Conservation (phyloP, 2,113 vertebrate species). For the Rattus rattus region DNA sequence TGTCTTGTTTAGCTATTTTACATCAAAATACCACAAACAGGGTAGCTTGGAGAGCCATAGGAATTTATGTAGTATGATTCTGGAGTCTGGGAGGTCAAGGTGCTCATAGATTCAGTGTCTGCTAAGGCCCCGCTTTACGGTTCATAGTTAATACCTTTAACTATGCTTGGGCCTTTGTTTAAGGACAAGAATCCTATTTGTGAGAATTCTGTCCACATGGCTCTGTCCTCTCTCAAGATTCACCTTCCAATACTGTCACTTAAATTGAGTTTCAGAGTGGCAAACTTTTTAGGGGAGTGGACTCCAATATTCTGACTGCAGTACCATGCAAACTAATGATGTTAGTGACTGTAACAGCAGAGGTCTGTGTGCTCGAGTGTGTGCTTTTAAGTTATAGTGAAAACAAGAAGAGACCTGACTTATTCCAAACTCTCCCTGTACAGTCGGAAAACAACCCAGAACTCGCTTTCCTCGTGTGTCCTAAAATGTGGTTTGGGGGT, state of each 20-base stretch:
- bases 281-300: background rate
- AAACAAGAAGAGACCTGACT: background rate
- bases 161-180: background rate
- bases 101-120: background rate
- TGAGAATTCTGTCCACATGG: background rate
- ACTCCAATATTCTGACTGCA: background rate
- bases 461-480: background rate
- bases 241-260: background rate
- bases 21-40: background rate
- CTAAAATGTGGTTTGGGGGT: background rate
- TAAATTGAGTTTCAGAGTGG: background rate
- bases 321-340: background rate
- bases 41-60: background rate
- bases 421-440: background rate
- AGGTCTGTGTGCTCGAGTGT: background rate
- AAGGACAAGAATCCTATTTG: background rate
- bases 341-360: background rate
- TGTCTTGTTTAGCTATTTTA: background rate
- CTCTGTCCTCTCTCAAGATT: background rate
- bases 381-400: background rate
- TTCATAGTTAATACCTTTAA: background rate
- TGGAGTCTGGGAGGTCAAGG: background rate
- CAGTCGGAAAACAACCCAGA: background rate
- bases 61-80: background rate
- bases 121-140: background rate